Conservation (phyloP, 2,113 vertebrate genomes). For the Copsychus sechellarum region DNA sequence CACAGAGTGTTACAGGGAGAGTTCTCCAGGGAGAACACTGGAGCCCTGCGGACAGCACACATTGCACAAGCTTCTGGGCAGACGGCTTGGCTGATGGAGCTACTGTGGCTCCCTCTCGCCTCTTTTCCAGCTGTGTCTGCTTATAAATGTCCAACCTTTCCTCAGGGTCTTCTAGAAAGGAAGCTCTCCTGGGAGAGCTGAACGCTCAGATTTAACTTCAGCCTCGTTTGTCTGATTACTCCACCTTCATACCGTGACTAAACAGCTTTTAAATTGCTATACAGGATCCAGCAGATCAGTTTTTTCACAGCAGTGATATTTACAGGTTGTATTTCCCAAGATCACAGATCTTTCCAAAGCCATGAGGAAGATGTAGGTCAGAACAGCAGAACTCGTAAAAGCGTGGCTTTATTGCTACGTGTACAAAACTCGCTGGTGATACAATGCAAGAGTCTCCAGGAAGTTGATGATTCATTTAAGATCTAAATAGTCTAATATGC, state of each 20-base stretch:
- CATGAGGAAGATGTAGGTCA: not conserved
- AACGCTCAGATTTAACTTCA: not conserved
- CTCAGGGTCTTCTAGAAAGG: not conserved
- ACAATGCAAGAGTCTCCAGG: not conserved
- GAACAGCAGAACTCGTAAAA: not conserved
- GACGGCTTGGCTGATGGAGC: not conserved
- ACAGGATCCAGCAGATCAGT: not conserved
- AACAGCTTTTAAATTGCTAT: not conserved
- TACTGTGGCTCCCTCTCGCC: rapidly evolving
- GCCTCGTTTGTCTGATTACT: not conserved
- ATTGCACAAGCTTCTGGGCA: not conserved
- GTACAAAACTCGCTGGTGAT: not conserved
- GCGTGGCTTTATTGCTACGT: not conserved
- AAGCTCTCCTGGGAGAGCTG: not conserved
- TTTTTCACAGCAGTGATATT: not conserved
- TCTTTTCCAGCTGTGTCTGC: not conserved
- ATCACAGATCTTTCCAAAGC: not conserved
- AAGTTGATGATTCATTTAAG: not conserved
- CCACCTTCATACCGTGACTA: not conserved
- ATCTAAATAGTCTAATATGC: not conserved
- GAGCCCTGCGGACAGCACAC: not conserved
- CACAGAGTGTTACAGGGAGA: not conserved
- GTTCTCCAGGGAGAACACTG: not conserved
- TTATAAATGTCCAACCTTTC: not conserved
- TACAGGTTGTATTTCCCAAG: not conserved